Evolutionary conservation across 2,888 invertebrate genomes (phyloP), one percentile per base, ranked within the genome.

Genomic region (Melitaea athalia): DNA sequence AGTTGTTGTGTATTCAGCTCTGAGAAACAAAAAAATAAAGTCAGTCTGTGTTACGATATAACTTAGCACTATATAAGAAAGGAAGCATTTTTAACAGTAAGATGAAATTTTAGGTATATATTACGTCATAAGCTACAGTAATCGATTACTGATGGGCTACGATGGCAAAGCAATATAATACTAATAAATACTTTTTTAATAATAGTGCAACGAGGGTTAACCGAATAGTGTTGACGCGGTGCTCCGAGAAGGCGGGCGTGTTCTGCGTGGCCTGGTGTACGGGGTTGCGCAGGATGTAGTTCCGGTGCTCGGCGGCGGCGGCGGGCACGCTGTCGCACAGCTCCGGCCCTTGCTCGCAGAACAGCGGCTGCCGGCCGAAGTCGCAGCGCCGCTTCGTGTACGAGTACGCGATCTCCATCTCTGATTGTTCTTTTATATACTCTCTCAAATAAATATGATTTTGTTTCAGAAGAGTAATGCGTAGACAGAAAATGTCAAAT

Each of bases 151-250:
- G 24, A 24, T 24, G 24, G 24, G 24, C 24, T 24, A 24, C 24
- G 3, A 24, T 24, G 24, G 24, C 24, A 24, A 24, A 24, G 3
- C 24, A 24, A 24, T 24, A 24, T 43, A 43, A 43, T 11, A 43
- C 0, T 43, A 43, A 11, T 3, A 45, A 2, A 45, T 14, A 14
- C 11, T 14, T 45, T 45, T 7, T 45, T 11, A 45, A 14, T 45
- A 45, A 11, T n/a, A 6, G 33, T 31, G 12, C 11, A 12, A 55
- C 7, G 17, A 31, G 24, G 24, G 24, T 42, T 42, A 47, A 89
- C 90, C 91, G 79, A 45, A 84, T 76, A 42, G 96, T 96, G 82
- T 96, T 96, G 73, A 95, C 87, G 76, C 86, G 76, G 69, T 91
- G 86, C 65, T 85, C 78, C 12, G 91, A 86, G 77, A 80, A 88